A percentile compares a stretch with the other conserved stretches of the same genome.
These are phyloP conservation scores for Rhynchonycteris naso DNA, from an alignment of 2,797 vertebrate genomes.

Conservation along the genomic window DNA sequence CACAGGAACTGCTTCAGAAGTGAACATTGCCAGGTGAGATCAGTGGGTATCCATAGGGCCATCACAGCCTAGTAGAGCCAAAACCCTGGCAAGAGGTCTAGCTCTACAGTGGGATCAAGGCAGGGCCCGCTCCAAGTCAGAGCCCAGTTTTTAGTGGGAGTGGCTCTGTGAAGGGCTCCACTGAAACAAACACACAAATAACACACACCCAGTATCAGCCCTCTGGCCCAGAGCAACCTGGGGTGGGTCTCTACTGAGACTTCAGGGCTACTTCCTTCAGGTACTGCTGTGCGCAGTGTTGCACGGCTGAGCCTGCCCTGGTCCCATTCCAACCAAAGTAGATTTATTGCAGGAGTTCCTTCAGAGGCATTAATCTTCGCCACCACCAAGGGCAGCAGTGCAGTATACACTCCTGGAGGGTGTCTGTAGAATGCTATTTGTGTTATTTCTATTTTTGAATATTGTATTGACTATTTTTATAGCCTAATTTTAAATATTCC, in stretches of 20 bases:
- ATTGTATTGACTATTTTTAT: background rate
- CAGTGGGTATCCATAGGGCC: background rate
- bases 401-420: background rate
- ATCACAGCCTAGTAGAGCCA: no score
- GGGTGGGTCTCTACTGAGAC: background rate
- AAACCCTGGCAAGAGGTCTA: background rate
- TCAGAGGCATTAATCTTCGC: background rate
- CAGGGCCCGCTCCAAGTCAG: background rate
- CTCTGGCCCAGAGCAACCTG: background rate
- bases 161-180: background rate
- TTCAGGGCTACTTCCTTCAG: background rate
- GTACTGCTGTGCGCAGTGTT: background rate
- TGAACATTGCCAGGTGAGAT: background rate
- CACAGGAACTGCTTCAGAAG: background rate
- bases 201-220: background rate
- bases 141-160: background rate
- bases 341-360: background rate
- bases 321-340: background rate
- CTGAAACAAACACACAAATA: background rate
- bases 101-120: background rate
- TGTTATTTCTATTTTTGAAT: background rate
- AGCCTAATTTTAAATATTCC: background rate
- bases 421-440: background rate
- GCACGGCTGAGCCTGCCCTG: background rate
- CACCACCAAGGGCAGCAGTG: conserved; percentile 56